phyloP scores from a whole-genome alignment of 2,113 vertebrate genomes.

The Boulengeromyrus knoepffleri region DNA sequence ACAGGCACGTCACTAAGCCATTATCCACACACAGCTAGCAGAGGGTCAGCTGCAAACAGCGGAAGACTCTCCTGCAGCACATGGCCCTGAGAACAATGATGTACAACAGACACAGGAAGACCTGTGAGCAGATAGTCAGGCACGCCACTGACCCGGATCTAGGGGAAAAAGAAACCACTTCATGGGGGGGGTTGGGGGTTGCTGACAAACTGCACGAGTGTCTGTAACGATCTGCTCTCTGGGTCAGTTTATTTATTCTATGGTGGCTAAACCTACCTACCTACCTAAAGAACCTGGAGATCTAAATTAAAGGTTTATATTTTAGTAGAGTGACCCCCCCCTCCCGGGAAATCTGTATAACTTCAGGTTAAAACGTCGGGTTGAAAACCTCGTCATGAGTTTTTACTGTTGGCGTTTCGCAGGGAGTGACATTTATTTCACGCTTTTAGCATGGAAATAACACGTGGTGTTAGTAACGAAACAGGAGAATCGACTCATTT shows the following conservation, averaged over 20 bases:
- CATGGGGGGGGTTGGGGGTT: background rate
- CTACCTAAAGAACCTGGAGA: background rate
- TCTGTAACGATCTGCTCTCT: background rate
- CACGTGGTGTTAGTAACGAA: background rate
- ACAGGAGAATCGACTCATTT: background rate
- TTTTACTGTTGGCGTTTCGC: background rate
- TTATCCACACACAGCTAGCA: background rate
- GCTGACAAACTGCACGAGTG: background rate
- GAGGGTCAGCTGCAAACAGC: background rate
- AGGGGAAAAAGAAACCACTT: background rate
- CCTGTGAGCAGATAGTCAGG: background rate
- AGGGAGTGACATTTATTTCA: background rate
- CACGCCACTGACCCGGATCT: background rate
- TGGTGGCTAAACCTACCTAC: no score
- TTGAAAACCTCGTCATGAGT: background rate
- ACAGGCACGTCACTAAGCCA: background rate
- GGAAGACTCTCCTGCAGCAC: background rate
- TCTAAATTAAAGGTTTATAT: background rate
- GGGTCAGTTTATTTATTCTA: background rate
- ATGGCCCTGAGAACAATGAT: background rate
- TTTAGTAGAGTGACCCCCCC: background rate
- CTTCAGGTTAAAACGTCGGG: background rate
- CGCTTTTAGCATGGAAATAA: background rate
- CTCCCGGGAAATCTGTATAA: background rate
- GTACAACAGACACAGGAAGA: background rate